A percentile compares a stretch with the other conserved stretches of the same genome.
Conservation (phyloP, 2,113 vertebrate species). For the Synodontis membranacea region DNA sequence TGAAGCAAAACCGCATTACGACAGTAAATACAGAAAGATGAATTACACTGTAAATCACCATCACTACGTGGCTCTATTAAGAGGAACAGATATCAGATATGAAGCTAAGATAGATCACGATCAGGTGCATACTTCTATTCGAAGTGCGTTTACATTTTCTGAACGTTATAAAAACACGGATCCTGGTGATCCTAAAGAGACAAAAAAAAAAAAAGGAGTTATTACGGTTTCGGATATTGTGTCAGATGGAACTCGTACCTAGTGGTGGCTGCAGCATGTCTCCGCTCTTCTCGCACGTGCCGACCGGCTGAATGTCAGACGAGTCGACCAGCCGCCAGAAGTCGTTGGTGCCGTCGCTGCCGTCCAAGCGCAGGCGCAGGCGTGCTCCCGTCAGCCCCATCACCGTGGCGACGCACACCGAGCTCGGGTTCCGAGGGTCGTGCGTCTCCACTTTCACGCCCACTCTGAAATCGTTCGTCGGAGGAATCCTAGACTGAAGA, state of each 20-base stretch:
- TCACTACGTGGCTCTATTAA: neutral
- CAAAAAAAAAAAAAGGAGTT: too few relatives aligned
- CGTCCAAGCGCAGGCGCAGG: slow-evolving; percentile 86
- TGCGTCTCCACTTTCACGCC: slow-evolving; percentile 93
- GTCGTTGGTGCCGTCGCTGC: slow-evolving; percentile 93
- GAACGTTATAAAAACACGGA: neutral
- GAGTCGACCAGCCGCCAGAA: slow-evolving; percentile 97
- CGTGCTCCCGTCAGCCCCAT: slow-evolving; percentile 86
- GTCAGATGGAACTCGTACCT: slow-evolving; percentile 66
- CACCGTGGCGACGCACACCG: slow-evolving; percentile 89
- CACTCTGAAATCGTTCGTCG: slow-evolving; percentile 90
- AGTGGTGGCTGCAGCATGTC: slow-evolving; percentile 94
- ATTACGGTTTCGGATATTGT: neutral
- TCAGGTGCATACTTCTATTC: neutral
- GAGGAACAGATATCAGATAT: neutral
- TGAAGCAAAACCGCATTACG: neutral
- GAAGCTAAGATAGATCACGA: neutral
- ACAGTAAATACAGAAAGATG: neutral
- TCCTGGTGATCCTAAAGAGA: neutral
- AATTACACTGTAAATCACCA: neutral
- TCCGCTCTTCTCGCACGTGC: slow-evolving; percentile 90
- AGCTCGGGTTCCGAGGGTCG: slow-evolving; percentile 89
- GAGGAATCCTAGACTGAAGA: slow-evolving; percentile 83
- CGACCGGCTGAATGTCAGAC: slow-evolving; percentile 88
- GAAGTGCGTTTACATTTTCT: neutral